A percentile compares a stretch with the other conserved stretches of the same genome.
Evolutionary conservation across 2,797 vertebrate species (phyloP).

Genomic region (Xenopus petersii): DNA sequence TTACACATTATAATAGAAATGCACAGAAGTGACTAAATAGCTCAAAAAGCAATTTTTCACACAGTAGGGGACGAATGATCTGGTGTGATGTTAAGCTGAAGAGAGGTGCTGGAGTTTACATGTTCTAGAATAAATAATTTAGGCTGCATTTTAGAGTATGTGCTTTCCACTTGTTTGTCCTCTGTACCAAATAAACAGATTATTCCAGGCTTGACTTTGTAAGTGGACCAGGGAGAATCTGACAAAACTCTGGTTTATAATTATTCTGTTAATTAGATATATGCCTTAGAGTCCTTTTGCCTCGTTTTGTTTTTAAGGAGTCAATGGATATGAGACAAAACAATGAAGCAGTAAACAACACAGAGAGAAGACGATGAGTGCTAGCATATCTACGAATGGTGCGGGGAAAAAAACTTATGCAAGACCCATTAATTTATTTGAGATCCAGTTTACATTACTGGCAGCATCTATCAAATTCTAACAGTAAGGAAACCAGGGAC

Average conservation of each 20-base stretch:
- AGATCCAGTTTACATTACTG: no score
- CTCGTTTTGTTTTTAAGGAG: not conserved
- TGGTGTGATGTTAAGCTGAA: conserved; percentile 12
- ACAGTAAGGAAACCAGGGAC: no score
- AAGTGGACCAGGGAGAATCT: not conserved
- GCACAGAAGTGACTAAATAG: conserved; percentile 27
- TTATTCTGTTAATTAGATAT: conserved; percentile 6
- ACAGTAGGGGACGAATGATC: conserved; percentile 31
- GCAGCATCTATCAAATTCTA: no score
- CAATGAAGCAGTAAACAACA: not conserved
- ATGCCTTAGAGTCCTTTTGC: conserved; percentile 6
- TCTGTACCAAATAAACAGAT: not conserved
- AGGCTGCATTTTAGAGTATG: conserved; percentile 13
- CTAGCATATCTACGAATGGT: no score
- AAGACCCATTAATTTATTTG: no score
- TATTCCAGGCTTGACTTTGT: not conserved
- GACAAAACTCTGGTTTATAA: conserved; percentile 7
- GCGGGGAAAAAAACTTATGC: no score
- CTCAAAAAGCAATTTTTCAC: conserved; percentile 39
- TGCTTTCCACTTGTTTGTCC: not conserved
- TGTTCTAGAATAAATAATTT: conserved; percentile 18
- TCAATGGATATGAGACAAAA: conserved; percentile 8
- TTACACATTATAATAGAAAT: conserved; percentile 40
- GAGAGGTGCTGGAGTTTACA: not conserved
- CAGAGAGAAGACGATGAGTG: no score